These are phyloP conservation scores for Vulpes ferrilata DNA, from an alignment of 2,113 vertebrate genomes.

Conservation along the genomic window DNA sequence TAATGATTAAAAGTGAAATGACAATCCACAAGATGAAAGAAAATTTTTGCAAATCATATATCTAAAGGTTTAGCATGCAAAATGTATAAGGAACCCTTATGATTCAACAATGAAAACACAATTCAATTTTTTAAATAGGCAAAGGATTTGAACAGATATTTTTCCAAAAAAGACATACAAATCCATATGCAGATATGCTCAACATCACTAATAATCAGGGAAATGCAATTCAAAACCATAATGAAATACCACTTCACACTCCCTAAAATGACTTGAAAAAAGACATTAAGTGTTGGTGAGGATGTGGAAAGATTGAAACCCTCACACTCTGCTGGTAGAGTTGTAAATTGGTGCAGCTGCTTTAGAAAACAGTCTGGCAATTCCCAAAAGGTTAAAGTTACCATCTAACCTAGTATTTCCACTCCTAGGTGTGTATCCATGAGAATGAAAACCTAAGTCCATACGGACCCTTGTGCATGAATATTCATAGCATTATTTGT, in stretches of 20 bases:
- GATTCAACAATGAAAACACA: slow-evolving; percentile 9
- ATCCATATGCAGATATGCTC: neutral
- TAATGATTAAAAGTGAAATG: neutral
- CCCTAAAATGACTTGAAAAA: neutral
- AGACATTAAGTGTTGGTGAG: neutral
- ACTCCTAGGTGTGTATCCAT: neutral
- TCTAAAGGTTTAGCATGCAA: neutral
- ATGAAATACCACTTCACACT: neutral
- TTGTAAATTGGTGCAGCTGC: neutral
- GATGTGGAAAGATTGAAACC: neutral
- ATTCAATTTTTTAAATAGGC: neutral
- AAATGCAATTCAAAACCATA: neutral
- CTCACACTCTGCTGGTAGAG: neutral
- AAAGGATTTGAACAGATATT: neutral
- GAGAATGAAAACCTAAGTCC: neutral
- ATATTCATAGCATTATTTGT: neutral
- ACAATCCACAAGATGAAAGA: neutral
- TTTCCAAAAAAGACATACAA: neutral
- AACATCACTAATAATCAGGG: no score
- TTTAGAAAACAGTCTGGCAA: neutral
- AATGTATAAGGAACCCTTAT: neutral
- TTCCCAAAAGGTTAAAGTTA: neutral
- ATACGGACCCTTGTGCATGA: neutral
- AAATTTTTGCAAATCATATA: neutral
- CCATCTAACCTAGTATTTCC: neutral